Base-by-base conservation (phyloP, 2,888 invertebrate species). In the Acanthoscelides obtectus region DNA sequence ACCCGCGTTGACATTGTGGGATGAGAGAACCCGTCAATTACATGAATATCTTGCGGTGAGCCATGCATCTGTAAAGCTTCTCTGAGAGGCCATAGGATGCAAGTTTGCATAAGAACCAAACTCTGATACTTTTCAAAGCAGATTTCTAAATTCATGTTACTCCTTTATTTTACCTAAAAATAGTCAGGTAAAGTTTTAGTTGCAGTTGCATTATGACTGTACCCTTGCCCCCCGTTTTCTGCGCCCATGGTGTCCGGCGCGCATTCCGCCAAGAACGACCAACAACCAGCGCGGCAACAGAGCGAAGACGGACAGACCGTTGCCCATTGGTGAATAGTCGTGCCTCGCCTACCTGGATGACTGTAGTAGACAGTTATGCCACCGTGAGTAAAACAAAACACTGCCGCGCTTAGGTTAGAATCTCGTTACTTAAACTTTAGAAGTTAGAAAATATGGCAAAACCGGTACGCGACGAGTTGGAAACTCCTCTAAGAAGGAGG, bases 341-440 rank as follows among this genome's bases (percentile, higher is more conserved):
- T 67, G 73, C 73, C 72, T 73, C 73, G 71, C 73, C 73, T 75
- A 75, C 75, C 74, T 75, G 75, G 67, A 67, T 70, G 72, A 72
- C 65, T 45, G 3, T 45, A 3, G n/a, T n/a, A 45, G 45, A 25
- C 45, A 45, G 45, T 45, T 45, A 45, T 45, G 45, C 45, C n/a
- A n/a, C n/a, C 45, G 45, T 45, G 45, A 45, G 45, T 45, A 17
- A 45, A 45, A 45, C 45, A 45, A 45, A 45, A 45, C 45, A 45
- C 45, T 45, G 45, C 45, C 45, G 22, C 20, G 5, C 22, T 67
- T 20, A 22, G 64, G n/a, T n/a, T 19, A 22, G 6, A 25, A 22
- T 68, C 66, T 68, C 22, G 21, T 68, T 66, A 67, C 20, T 72
- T 70, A 68, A 68, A 67, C 25, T 70, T 66, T 70, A 66, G 22